Base-by-base conservation (phyloP, 2,797 vertebrate species). In the Percopsis omiscomaycus region DNA sequence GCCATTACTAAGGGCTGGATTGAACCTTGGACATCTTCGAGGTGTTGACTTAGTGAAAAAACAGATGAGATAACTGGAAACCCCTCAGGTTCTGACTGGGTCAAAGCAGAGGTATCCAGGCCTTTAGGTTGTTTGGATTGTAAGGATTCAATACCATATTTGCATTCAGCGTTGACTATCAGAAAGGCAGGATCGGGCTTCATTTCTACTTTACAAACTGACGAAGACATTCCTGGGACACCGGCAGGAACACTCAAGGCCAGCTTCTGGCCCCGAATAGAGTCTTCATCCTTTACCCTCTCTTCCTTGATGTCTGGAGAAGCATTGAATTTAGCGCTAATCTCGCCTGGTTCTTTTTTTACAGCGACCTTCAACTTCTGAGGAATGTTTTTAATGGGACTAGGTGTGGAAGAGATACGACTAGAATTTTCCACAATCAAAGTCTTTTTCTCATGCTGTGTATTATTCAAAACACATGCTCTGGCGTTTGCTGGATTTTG, bases 51-150 rank as follows among this genome's bases (percentile, higher is more conserved):
- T 64, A 98, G 87, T 4, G 97, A 98, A 88, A 98, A 98, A 3
- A 99, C 96, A 3, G 96, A 96, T 0, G 95, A 98, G 89, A 99
- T 98, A 61, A 98, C 83, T 0, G 96, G 96, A 59, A 96, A 94
- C 0, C 93, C 90, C 58, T 86, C 83, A 3, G 85, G 46, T 37
- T 8, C 63, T 3, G 80, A 71, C 28, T 63, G 83, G 8, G 47
- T 63, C 79, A 78, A 73, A 51, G 73, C 0, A 0, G 77, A 73
- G 1, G 13, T n/a, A 54, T 87, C 79, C 30, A 72, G 69, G 45
- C 61, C 56, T 3, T 53, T 52, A 2, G 46, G 16, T n/a, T 65
- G 51, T 55, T 74, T 74, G 50, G 57, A 46, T 3, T 51, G 37
- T 3, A 28, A 3, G 0, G 6, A 15, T 45, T 72, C 69, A 0